phyloP scores from a whole-genome alignment of 2,797 vertebrate species.

The Chrysocyon brachyurus region DNA sequence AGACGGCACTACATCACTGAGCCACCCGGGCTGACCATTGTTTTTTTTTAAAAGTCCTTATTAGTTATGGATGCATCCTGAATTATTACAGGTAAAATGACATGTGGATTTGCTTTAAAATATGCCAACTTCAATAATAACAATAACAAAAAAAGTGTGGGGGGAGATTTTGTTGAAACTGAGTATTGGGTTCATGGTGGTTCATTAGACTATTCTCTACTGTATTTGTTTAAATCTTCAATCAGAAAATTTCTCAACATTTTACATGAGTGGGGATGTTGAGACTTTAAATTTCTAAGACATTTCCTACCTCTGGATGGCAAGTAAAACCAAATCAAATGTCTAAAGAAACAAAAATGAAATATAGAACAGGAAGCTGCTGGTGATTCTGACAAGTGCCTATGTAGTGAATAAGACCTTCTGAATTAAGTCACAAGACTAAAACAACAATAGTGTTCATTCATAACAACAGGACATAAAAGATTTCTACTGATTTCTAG shows the following conservation, averaged over 20 bases:
- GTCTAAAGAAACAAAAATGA: not conserved
- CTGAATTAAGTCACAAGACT: conserved; percentile 46
- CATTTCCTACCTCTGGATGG: not conserved
- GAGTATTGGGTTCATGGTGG: not conserved
- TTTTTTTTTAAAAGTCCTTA: not conserved
- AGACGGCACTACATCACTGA: too few relatives aligned
- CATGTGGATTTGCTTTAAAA: not conserved
- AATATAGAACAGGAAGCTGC: not conserved
- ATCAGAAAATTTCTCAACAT: not conserved
- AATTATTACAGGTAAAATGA: not conserved
- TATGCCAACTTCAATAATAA: not conserved
- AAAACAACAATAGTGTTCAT: conserved; percentile 21
- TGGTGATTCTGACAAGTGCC: not conserved
- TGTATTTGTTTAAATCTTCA: not conserved
- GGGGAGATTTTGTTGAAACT: not conserved
- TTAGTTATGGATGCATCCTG: not conserved
- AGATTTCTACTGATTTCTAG: not conserved
- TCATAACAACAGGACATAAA: conserved; percentile 28
- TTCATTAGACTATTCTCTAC: not conserved
- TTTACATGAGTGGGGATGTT: not conserved
- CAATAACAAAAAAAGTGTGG: not conserved
- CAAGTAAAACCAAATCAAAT: not conserved
- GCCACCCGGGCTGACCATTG: not conserved
- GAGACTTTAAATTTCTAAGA: conserved; percentile 17
- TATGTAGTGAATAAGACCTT: not conserved